These are phyloP conservation scores for Artemia sinica DNA, from an alignment of 2,888 invertebrate species.

Conservation along the genomic window DNA sequence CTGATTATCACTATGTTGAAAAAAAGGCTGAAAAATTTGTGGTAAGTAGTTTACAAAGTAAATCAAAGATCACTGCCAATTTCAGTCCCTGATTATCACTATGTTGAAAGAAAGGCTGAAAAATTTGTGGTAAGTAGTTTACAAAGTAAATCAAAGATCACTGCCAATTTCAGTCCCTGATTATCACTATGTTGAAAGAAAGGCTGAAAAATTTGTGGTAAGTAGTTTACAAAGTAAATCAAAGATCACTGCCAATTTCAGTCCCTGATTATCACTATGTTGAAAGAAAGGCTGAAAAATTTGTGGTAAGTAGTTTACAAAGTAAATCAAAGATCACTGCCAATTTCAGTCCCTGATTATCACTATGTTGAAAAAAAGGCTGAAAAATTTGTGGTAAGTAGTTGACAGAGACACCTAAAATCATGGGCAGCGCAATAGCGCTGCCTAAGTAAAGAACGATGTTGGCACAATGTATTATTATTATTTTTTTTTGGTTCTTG, in stretches of 20 bases:
- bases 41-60: conserved; percentile 39
- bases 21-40: conserved; percentile 75
- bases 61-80: conserved; percentile 56
- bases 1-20: conserved; percentile 81
- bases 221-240: too few species aligned
- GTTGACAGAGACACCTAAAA: too few species aligned
- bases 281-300: conserved; percentile 70
- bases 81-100: conserved; percentile 82
- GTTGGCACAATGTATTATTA: too few species aligned
- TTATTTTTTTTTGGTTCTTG: too few species aligned
- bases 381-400: conserved; percentile 70
- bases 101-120: conserved; percentile 67
- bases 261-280: conserved; percentile 89
- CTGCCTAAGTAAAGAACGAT: too few species aligned
- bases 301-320: conserved; percentile 49
- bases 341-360: conserved; percentile 78
- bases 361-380: conserved; percentile 69
- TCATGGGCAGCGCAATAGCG: too few species aligned
- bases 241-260: conserved; percentile 52
- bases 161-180: conserved; percentile 68
- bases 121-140: conserved; percentile 55
- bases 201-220: conserved; percentile 74
- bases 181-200: conserved; percentile 71
- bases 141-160: too few species aligned
- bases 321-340: conserved; percentile 55